Percentiles rank a stretch among this genome's conserved stretches.
Conservation (phyloP, 2,888 invertebrate species). For the Trissolcus japonicus region DNA sequence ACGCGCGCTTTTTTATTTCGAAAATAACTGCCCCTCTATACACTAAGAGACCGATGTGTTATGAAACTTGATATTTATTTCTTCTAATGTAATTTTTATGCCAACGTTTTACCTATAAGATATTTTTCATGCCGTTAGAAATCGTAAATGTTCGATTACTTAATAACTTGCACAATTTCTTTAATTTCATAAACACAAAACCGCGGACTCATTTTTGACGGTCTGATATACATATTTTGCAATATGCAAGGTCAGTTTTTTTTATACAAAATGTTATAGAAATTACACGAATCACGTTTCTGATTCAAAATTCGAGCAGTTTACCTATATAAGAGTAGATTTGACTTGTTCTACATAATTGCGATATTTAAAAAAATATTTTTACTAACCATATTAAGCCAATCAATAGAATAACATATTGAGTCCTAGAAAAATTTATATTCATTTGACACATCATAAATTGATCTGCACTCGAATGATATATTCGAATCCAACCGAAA, state of each 20-base stretch:
- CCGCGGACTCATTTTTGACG: neutral
- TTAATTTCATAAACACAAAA: conserved; percentile 4
- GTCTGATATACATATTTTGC: no score
- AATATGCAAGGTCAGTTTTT: neutral
- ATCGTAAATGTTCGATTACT: conserved; percentile 8
- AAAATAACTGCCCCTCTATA: neutral
- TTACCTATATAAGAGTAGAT: no score
- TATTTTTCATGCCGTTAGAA: conserved; percentile 9
- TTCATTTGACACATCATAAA: no score
- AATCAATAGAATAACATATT: no score
- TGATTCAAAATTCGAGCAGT: neutral
- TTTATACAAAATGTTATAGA: conserved; percentile 3
- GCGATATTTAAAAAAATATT: no score
- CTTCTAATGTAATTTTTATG: conserved; percentile 3
- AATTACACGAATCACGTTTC: neutral
- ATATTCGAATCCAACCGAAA: no score
- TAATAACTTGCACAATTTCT: neutral
- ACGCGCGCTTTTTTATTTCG: no score
- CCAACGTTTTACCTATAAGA: neutral
- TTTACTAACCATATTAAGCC: no score
- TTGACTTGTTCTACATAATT: no score
- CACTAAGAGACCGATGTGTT: neutral
- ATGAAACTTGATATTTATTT: conserved; percentile 13
- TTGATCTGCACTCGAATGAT: no score
- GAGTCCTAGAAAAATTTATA: no score